Conservation (phyloP, 2,797 vertebrate species). For the Microhierax caerulescens region DNA sequence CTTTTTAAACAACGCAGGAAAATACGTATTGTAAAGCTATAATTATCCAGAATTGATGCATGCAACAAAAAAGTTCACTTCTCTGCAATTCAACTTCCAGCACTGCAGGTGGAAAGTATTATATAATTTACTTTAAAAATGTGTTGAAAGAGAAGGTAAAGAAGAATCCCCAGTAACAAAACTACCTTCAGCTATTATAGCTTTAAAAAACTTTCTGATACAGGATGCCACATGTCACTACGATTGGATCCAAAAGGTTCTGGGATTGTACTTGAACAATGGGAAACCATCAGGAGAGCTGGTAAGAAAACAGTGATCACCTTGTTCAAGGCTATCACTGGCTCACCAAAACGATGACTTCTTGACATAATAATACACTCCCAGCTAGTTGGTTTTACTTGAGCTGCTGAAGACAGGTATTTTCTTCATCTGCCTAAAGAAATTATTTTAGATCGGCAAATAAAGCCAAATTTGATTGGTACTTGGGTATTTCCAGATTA, state of each 20-base stretch:
- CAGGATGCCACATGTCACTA: neutral
- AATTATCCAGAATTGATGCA: neutral
- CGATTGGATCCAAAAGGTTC: fast-evolving
- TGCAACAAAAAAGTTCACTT: neutral
- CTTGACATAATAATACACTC: fast-evolving
- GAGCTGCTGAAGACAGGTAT: neutral
- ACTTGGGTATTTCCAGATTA: neutral
- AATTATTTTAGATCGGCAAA: neutral
- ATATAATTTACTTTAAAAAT: neutral
- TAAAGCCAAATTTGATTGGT: neutral
- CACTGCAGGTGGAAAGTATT: neutral
- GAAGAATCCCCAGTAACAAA: neutral
- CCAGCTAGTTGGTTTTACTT: neutral
- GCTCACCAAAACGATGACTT: neutral
- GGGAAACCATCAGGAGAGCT: neutral
- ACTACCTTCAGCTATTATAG: neutral
- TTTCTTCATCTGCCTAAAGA: neutral
- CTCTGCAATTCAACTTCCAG: neutral
- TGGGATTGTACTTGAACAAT: neutral
- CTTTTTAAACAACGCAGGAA: neutral
- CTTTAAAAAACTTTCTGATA: neutral
- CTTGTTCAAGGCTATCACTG: neutral
- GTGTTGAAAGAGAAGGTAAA: neutral
- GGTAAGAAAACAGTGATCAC: no score
- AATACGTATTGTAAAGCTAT: neutral